phyloP scores from a whole-genome alignment of 1,140 invertebrate species.

The Neodiprion virginianus region DNA sequence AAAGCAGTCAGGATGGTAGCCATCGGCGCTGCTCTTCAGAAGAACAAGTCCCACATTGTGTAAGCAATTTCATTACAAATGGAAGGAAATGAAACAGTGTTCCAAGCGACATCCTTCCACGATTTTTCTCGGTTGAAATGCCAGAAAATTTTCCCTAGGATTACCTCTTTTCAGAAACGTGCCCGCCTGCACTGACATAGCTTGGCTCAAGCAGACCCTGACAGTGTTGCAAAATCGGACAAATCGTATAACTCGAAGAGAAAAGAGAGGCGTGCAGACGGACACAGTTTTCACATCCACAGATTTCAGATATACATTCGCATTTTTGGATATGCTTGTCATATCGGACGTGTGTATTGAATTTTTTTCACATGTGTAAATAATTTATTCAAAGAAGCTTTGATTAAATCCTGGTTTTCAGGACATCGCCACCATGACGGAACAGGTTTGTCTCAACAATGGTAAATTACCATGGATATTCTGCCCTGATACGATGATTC shows the following conservation, averaged over 20 bases:
- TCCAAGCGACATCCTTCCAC: not conserved
- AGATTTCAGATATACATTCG: not conserved
- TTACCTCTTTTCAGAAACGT: not conserved
- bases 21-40: conserved; percentile 1
- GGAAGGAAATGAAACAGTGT: not conserved
- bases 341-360: not conserved
- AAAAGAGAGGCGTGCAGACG: not conserved
- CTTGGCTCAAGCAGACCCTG: not conserved
- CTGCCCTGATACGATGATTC: not conserved
- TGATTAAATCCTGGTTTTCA: not conserved
- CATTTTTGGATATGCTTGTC: not conserved
- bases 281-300: not conserved
- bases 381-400: too few relatives aligned
- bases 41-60: not conserved
- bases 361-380: too few relatives aligned
- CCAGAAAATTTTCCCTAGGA: too few relatives aligned
- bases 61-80: not conserved
- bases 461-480: not conserved
- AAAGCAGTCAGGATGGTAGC: not conserved
- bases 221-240: not conserved
- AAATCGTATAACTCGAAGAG: not conserved
- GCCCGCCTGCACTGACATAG: not conserved
- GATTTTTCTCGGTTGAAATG: not conserved
- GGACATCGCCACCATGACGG: not conserved
- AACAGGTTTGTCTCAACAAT: not conserved